phyloP scores from a whole-genome alignment of 2,888 invertebrate genomes.

The Tanytarsus gracilentus region DNA sequence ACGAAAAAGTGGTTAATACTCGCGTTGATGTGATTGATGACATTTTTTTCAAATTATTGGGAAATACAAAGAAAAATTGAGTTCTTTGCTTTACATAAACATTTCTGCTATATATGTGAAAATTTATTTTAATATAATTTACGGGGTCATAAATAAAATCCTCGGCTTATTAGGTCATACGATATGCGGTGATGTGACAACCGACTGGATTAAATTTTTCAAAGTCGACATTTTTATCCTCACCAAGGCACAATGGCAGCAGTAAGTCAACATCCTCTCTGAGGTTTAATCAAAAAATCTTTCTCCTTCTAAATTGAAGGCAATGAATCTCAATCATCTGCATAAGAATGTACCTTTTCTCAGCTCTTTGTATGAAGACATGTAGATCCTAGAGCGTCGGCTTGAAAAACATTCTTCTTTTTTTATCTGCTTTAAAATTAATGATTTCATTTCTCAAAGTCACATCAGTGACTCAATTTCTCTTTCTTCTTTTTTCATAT shows the following conservation, averaged over 20 bases:
- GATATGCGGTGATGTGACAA: too few species aligned
- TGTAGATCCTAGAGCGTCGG: background rate
- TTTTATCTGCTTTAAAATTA: slow-evolving; percentile 12
- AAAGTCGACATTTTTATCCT: background rate
- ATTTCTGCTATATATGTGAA: background rate
- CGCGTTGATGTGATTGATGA: slow-evolving; percentile 9
- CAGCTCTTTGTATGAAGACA: too few species aligned
- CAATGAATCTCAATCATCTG: slow-evolving; percentile 19
- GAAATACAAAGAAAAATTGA: background rate
- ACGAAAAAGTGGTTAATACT: too few species aligned
- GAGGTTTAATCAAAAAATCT: slow-evolving; percentile 1
- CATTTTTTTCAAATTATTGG: slow-evolving; percentile 7
- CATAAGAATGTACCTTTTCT: too few species aligned
- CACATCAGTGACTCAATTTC: background rate
- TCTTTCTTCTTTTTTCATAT: background rate
- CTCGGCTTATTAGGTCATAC: background rate
- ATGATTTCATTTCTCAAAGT: slow-evolving; percentile 16
- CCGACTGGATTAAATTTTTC: slow-evolving; percentile 9
- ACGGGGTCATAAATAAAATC: background rate
- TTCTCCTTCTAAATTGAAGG: background rate
- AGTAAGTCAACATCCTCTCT: background rate
- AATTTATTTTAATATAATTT: background rate
- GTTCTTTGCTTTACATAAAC: background rate
- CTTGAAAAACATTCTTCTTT: background rate
- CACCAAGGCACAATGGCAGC: too few species aligned